A percentile compares a stretch with the other conserved stretches of the same genome.
phyloP scores from a whole-genome alignment of 2,888 invertebrate species.

The Trypoxylon attenuatum region DNA sequence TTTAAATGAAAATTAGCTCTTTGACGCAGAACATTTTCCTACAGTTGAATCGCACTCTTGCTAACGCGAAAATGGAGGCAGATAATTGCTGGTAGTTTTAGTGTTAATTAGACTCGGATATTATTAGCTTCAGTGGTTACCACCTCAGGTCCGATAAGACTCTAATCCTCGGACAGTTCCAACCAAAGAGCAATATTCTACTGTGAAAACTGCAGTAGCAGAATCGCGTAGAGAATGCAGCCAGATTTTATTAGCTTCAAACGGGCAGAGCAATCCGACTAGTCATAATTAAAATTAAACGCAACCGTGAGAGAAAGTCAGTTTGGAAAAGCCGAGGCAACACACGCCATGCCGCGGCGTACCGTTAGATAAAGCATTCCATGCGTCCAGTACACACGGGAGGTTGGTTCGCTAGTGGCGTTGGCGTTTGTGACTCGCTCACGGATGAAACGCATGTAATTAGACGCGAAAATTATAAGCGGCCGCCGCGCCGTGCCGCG shows the following conservation, averaged over 20 bases:
- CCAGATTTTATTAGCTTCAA: not conserved
- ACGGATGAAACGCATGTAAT: not conserved
- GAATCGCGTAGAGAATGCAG: not conserved
- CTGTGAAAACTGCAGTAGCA: too few species aligned
- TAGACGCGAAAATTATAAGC: not conserved
- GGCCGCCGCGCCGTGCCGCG: not conserved
- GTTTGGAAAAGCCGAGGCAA: too few species aligned
- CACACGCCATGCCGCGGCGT: too few species aligned
- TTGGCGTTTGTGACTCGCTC: not conserved
- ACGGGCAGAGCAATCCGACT: too few species aligned
- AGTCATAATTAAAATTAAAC: not conserved
- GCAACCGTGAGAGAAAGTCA: not conserved
- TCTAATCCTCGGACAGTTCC: conserved; percentile 35
- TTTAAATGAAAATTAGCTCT: too few species aligned
- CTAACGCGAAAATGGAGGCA: too few species aligned
- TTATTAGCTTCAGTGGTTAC: conserved; percentile 26
- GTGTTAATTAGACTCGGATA: conserved; percentile 41
- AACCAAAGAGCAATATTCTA: conserved; percentile 1
- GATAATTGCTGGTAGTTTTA: conserved; percentile 40
- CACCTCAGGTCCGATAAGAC: conserved; percentile 32
- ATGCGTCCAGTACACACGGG: too few species aligned
- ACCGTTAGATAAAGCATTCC: too few species aligned
- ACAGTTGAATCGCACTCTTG: too few species aligned
- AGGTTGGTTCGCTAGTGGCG: too few species aligned
- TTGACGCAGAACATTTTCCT: too few species aligned